Evolutionary conservation across 1,140 invertebrate genomes (phyloP).

Genomic region (Drosophila kanapiae): DNA sequence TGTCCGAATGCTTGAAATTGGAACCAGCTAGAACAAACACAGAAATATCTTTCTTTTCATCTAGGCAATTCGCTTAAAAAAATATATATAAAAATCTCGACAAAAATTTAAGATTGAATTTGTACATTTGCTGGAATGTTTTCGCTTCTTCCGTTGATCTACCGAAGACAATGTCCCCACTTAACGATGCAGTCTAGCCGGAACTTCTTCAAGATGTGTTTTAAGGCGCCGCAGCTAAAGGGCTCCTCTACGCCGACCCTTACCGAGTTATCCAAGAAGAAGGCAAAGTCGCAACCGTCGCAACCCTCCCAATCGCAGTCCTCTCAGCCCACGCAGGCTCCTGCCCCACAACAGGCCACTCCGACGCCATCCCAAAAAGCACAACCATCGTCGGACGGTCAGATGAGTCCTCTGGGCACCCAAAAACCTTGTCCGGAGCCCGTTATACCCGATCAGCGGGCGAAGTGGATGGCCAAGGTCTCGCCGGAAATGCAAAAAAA

Average conservation of each 20-base stretch:
- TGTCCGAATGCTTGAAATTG: slow-evolving; percentile 38
- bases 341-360: neutral
- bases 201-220: slow-evolving; percentile 58
- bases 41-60: slow-evolving; percentile 3
- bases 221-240: slow-evolving; percentile 25
- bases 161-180: slow-evolving; percentile 6
- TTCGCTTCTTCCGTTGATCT: slow-evolving; percentile 25
- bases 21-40: slow-evolving; percentile 6
- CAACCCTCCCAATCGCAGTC: neutral
- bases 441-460: slow-evolving; percentile 56
- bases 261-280: slow-evolving; percentile 14
- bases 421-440: slow-evolving; percentile 5
- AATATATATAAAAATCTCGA: slow-evolving; percentile 1
- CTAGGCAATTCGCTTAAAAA: no score
- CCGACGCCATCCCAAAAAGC: neutral
- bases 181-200: slow-evolving; percentile 18
- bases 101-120: slow-evolving; percentile 5
- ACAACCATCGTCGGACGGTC: neutral
- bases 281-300: neutral
- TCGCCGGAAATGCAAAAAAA: slow-evolving; percentile 45
- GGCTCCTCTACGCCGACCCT: slow-evolving; percentile 3
- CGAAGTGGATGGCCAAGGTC: slow-evolving; percentile 70
- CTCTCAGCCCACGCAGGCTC: neutral
- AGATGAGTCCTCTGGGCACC: neutral
- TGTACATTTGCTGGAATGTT: slow-evolving; percentile 28